These are phyloP conservation scores for Aculops lycopersici DNA, from an alignment of 1,140 invertebrate genomes.

Conservation along the genomic window DNA sequence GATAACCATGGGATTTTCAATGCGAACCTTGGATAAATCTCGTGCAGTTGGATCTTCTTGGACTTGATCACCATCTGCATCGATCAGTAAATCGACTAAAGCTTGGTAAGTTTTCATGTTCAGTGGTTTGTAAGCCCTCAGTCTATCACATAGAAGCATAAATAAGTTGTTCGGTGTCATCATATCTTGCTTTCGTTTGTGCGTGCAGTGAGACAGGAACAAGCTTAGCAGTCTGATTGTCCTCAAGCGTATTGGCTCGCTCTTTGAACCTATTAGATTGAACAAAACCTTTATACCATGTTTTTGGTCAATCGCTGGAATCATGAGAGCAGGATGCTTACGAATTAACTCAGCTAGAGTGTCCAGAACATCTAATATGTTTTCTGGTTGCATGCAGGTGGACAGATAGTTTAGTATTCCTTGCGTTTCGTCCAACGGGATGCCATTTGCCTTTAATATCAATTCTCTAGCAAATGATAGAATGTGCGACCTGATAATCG, in stretches of 20 bases:
- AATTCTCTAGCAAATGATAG: slow-evolving; percentile 77
- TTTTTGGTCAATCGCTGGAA: slow-evolving; percentile 89
- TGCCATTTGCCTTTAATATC: slow-evolving; percentile 78
- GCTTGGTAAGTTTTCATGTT: slow-evolving; percentile 51
- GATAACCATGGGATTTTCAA: slow-evolving; percentile 41
- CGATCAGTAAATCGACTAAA: slow-evolving; percentile 39
- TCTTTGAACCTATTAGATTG: slow-evolving; percentile 71
- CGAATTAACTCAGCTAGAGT: slow-evolving; percentile 86
- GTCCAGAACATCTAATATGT: slow-evolving; percentile 84
- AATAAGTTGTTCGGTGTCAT: slow-evolving; percentile 95
- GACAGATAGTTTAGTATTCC: slow-evolving; percentile 89
- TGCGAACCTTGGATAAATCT: slow-evolving; percentile 1
- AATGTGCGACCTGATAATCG: slow-evolving; percentile 73
- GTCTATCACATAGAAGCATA: slow-evolving; percentile 62
- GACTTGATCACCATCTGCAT: slow-evolving; percentile 2
- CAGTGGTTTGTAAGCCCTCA: slow-evolving; percentile 21
- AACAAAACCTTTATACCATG: slow-evolving; percentile 80
- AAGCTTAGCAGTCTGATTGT: slow-evolving; percentile 58
- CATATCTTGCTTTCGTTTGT: slow-evolving; percentile 70
- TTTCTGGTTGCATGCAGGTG: slow-evolving; percentile 88
- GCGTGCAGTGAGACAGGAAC: slow-evolving; percentile 25
- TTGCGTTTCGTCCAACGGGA: slow-evolving; percentile 84
- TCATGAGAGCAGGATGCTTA: slow-evolving; percentile 89
- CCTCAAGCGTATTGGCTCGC: slow-evolving; percentile 73
- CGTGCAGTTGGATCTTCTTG: neutral